Evolutionary conservation across 2,113 vertebrate species (phyloP), one percentile per base, ranked within the genome.

Genomic region (Oxygymnocypris stewartii): DNA sequence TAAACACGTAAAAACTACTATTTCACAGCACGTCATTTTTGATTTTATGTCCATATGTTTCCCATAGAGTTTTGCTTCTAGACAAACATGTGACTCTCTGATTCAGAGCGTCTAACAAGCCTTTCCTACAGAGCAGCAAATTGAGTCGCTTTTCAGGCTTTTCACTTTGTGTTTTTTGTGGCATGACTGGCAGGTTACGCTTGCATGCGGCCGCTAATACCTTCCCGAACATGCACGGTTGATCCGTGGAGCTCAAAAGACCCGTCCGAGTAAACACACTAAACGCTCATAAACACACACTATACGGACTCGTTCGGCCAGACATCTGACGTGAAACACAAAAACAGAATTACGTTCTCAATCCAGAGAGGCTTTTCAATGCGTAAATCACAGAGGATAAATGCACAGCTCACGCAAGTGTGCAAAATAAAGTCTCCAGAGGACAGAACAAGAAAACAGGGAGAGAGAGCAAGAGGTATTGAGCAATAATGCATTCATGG

Each of bases 141-240:
- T 87, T 82, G 31, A 83, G 86, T 54, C 63, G 86, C 79, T 82
- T 84, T 84, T 49, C 59, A 67, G 67, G 59, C 83, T 49, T 77
- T 83, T 82, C 37, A 44, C 35, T 78, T 40, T 59, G 81, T 78
- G 59, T 87, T 87, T 61, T 87, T 65, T 35, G 59, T 84, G 47
- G 74, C 49, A 73, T 57, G 63, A 82, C 69, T 82, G 67, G 71
- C 79, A 82, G 47, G 84, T 88, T 74, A 78, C 63, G 73, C 77
- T 85, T 86, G 84, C 47, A 65, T 82, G 75, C 42, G 44, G 20
- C 18, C 31, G 20, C 74, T 79, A 83, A 86, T 86, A 61, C 61
- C 47, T 59, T 82, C 59, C 23, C 71, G 13, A 80, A 69, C 57
- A 54, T 78, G 54, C 59, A 84, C 57, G 59, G 61, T 40, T 88